A percentile compares a stretch with the other conserved stretches of the same genome.
These are phyloP conservation scores for Brachyistius frenatus DNA, from an alignment of 2,113 vertebrate genomes.

Conservation along the genomic window DNA sequence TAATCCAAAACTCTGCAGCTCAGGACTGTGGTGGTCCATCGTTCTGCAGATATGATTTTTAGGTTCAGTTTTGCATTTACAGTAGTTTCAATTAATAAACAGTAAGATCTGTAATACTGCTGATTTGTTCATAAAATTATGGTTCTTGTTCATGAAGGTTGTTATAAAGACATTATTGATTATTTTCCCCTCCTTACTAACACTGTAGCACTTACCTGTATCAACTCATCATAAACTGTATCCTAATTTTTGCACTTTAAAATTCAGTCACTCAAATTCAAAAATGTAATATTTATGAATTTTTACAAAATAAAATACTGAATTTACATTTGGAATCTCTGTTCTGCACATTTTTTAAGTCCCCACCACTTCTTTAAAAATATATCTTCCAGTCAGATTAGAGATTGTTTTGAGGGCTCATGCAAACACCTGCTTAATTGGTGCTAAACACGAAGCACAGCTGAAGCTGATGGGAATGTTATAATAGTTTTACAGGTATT, in stretches of 20 bases:
- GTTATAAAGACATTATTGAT: background rate
- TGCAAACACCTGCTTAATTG: too few relatives aligned
- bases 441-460: too few relatives aligned
- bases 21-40: background rate
- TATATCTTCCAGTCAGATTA: too few relatives aligned
- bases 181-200: constrained; percentile 32
- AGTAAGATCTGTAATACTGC: background rate
- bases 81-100: background rate
- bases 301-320: constrained; percentile 35
- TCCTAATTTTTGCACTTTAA: constrained; percentile 38
- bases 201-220: background rate
- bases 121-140: background rate
- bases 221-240: background rate
- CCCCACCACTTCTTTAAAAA: too few relatives aligned
- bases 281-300: constrained; percentile 33
- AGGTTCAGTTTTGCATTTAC: background rate
- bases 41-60: background rate
- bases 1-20: background rate
- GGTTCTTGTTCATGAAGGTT: background rate
- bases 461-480: too few relatives aligned
- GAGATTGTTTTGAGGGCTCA: too few relatives aligned
- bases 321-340: background rate
- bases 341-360: background rate
- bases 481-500: too few relatives aligned
- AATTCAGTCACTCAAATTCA: background rate